Conservation (phyloP, 2,888 invertebrate species). For the Ernsta delagoae region DNA sequence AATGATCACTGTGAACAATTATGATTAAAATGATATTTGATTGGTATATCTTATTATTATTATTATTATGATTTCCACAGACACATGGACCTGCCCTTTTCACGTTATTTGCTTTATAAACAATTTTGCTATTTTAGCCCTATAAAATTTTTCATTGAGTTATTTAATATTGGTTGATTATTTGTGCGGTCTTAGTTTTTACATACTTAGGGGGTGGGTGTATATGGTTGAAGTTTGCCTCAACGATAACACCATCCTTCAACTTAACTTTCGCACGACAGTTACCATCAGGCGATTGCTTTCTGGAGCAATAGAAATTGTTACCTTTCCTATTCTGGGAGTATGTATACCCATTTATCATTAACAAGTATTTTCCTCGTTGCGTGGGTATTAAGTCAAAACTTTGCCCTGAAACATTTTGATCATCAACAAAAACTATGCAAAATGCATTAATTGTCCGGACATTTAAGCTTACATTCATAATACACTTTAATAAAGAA, state of each 20-base stretch:
- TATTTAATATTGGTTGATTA: too few species aligned
- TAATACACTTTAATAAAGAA: too few species aligned
- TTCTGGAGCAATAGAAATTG: conserved; percentile 54
- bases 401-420: conserved; percentile 1
- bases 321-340: conserved; percentile 45
- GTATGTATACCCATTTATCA: conserved; percentile 50
- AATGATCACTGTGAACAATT: too few species aligned
- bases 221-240: conserved; percentile 43
- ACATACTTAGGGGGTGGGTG: conserved; percentile 53
- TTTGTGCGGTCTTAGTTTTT: conserved; percentile 38
- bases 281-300: conserved; percentile 34
- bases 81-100: too few species aligned
- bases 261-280: conserved; percentile 39
- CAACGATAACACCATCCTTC: conserved; percentile 38
- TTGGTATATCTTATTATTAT: too few species aligned
- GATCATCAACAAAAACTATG: not conserved
- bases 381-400: conserved; percentile 52
- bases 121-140: too few species aligned
- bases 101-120: too few species aligned
- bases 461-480: too few species aligned
- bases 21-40: too few species aligned
- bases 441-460: too few species aligned
- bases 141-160: too few species aligned
- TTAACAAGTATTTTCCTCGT: conserved; percentile 46
- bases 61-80: too few species aligned